phyloP scores from a whole-genome alignment of 2,888 invertebrate species.

The Ophion costatus region DNA sequence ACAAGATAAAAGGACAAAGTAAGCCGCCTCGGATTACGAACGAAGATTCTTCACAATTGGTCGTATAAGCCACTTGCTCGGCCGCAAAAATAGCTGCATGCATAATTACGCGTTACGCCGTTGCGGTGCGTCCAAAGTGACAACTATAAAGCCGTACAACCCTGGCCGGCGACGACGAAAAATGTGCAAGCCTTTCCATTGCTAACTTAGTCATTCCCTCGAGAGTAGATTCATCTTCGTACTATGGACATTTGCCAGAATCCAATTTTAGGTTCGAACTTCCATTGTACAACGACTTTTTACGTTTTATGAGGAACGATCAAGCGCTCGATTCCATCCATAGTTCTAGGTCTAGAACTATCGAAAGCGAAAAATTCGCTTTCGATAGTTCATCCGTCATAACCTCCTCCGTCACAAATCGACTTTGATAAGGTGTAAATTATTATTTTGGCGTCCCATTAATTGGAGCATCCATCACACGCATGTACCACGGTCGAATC shows the following conservation, averaged over 20 bases:
- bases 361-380: no score
- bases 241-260: not conserved
- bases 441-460: no score
- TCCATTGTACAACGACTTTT: not conserved
- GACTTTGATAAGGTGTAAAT: no score
- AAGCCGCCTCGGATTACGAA: conserved; percentile 60
- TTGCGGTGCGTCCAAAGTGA: not conserved
- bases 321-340: no score
- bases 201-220: not conserved
- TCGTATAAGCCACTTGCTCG: conserved; percentile 55
- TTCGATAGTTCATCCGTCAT: no score
- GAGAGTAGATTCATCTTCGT: not conserved
- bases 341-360: no score
- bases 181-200: not conserved
- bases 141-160: not conserved
- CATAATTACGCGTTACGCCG: conserved; percentile 57
- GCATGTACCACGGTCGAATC: no score
- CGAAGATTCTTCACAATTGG: conserved; percentile 65
- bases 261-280: not conserved
- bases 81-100: conserved; percentile 52
- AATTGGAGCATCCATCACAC: no score
- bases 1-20: conserved; percentile 66
- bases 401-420: no score
- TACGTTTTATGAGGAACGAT: not conserved
- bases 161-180: not conserved